Percentiles rank a stretch among this genome's conserved stretches.
These are phyloP conservation scores for Pardalotus punctatus DNA, from an alignment of 2,113 vertebrate genomes.

Conservation along the genomic window DNA sequence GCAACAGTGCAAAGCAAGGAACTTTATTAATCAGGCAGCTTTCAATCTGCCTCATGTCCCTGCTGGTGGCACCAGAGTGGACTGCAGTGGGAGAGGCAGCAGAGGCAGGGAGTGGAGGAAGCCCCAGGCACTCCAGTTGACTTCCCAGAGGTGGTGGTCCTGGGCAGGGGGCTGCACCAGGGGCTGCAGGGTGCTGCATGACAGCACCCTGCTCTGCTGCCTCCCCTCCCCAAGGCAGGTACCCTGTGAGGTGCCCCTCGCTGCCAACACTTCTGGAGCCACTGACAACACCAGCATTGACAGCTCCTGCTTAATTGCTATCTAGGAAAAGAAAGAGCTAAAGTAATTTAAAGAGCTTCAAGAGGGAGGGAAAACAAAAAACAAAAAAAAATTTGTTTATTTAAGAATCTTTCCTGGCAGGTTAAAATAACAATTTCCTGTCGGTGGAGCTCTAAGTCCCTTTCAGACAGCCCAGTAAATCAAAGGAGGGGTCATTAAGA, in stretches of 20 bases:
- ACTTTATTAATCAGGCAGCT: conserved; percentile 40
- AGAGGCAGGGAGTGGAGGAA: neutral
- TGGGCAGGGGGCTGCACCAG: rapidly evolving
- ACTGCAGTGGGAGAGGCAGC: neutral
- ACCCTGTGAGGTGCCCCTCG: rapidly evolving
- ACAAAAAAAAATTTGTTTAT: neutral
- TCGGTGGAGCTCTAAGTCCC: conserved; percentile 62
- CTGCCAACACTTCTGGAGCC: neutral
- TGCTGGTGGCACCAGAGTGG: neutral
- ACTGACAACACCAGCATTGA: neutral
- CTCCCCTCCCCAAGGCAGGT: neutral
- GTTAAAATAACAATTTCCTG: conserved; percentile 92
- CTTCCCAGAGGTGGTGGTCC: neutral
- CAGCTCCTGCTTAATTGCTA: neutral
- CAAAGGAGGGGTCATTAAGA: conserved; percentile 36
- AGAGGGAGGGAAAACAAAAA: neutral
- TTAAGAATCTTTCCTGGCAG: conserved; percentile 81
- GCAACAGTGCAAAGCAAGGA: conserved; percentile 28
- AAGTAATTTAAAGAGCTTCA: neutral
- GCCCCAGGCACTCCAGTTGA: neutral
- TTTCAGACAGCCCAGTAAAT: conserved; percentile 54
- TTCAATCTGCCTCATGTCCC: neutral
- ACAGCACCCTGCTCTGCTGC: neutral
- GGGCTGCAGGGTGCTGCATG: neutral
- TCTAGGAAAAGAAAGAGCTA: conserved; percentile 8